A percentile compares a stretch with the other conserved stretches of the same genome.
Conservation (phyloP, 2,888 invertebrate genomes). For the Ellobium chinense region DNA sequence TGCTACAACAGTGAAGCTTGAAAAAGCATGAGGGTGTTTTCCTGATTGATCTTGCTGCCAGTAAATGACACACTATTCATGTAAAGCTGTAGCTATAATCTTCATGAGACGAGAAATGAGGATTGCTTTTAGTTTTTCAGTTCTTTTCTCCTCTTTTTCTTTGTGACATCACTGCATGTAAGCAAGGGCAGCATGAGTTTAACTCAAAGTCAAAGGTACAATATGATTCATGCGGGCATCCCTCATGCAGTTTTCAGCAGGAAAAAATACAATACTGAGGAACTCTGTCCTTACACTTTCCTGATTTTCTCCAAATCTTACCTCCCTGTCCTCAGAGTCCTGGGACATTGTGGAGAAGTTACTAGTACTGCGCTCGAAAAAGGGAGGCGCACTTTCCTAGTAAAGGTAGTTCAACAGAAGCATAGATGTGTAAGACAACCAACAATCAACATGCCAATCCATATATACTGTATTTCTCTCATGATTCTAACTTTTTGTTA, state of each 20-base stretch:
- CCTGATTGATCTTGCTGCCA: too few relatives aligned
- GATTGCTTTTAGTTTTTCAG: too few relatives aligned
- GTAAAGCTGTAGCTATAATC: too few relatives aligned
- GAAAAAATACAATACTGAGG: not conserved
- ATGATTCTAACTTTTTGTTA: not conserved
- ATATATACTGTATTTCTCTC: not conserved
- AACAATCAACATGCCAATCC: not conserved
- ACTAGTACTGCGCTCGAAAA: conserved; percentile 1
- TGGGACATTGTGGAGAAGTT: not conserved
- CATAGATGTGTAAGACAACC: not conserved
- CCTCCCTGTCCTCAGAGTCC: conserved; percentile 25
- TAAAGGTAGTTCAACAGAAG: conserved; percentile 18
- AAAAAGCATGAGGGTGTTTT: not conserved
- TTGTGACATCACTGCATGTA: too few relatives aligned
- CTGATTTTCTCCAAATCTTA: too few relatives aligned
- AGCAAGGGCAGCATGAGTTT: too few relatives aligned
- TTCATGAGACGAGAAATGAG: too few relatives aligned
- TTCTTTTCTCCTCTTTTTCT: too few relatives aligned
- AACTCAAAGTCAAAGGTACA: too few relatives aligned
- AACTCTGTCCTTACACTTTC: too few relatives aligned
- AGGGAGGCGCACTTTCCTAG: conserved; percentile 15
- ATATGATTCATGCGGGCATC: too few relatives aligned
- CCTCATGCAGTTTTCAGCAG: not conserved
- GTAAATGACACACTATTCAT: too few relatives aligned
- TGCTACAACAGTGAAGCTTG: not conserved